Evolutionary conservation across 1,140 invertebrate species (phyloP).

Genomic region (Pseudomyrmex concolor): DNA sequence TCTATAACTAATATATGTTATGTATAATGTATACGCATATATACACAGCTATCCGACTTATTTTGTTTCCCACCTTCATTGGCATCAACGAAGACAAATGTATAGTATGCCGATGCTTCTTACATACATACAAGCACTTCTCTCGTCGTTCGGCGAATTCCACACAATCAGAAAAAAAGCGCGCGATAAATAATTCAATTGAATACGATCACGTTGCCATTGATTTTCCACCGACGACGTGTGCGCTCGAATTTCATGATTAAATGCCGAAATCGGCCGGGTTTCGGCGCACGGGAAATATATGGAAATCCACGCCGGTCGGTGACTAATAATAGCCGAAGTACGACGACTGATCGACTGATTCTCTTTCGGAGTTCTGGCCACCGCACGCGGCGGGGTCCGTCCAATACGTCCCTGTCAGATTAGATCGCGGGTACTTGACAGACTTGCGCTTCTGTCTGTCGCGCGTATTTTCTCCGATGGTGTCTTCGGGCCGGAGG

Average conservation of each 20-base stretch:
- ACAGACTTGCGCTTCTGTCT: conserved; percentile 84
- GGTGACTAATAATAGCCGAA: conserved; percentile 76
- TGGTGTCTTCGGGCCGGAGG: conserved; percentile 67
- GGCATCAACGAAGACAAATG: neutral
- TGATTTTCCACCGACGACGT: neutral
- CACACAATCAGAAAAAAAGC: neutral
- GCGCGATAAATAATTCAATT: neutral
- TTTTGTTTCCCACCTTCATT: neutral
- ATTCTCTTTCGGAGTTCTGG: conserved; percentile 40
- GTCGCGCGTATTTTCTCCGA: conserved; percentile 67
- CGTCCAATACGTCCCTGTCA: conserved; percentile 82
- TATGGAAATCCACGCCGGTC: conserved; percentile 76
- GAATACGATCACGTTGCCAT: neutral
- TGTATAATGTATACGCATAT: neutral
- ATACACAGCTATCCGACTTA: neutral
- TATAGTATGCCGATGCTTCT: neutral
- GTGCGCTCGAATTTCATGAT: neutral
- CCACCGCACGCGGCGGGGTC: conserved; percentile 17
- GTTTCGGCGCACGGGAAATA: conserved; percentile 68
- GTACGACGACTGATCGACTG: conserved; percentile 59
- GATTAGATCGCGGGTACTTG: conserved; percentile 83
- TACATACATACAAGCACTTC: neutral
- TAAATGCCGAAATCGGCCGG: conserved; percentile 26
- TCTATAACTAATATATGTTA: too few species aligned
- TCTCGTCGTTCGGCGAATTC: neutral